phyloP scores from a whole-genome alignment of 2,113 vertebrate species.

The Psittacara wagleri region DNA sequence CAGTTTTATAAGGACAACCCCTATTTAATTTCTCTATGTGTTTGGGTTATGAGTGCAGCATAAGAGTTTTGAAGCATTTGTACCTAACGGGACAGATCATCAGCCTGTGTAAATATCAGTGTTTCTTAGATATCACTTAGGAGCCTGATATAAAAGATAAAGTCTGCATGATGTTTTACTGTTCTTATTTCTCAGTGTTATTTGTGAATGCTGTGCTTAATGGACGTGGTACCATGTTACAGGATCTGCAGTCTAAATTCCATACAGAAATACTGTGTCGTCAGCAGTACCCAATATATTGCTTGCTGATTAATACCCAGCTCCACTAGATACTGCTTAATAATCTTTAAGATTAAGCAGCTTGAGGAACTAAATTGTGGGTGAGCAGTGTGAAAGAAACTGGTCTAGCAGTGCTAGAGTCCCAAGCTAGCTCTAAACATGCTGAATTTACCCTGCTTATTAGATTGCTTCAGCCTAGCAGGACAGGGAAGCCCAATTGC shows the following conservation, averaged over 20 bases:
- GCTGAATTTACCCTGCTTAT: background rate
- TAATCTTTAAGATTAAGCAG: background rate
- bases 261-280: background rate
- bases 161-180: background rate
- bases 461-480: background rate
- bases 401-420: background rate
- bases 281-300: rapidly evolving
- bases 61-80: background rate
- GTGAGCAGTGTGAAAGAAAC: background rate
- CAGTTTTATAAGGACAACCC: slow-evolving; percentile 31
- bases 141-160: background rate
- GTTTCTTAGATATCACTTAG: background rate
- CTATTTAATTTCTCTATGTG: background rate
- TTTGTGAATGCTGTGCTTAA: background rate
- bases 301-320: background rate
- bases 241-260: background rate
- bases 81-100: background rate
- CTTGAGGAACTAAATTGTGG: background rate
- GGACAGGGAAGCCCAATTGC: background rate
- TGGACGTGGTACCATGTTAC: background rate
- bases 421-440: background rate
- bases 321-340: background rate
- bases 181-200: background rate
- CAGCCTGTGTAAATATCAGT: background rate
- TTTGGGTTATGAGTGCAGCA: background rate